A percentile compares a stretch with the other conserved stretches of the same genome.
Conservation (phyloP, 1,140 invertebrate genomes). For the Danaus plexippus region DNA sequence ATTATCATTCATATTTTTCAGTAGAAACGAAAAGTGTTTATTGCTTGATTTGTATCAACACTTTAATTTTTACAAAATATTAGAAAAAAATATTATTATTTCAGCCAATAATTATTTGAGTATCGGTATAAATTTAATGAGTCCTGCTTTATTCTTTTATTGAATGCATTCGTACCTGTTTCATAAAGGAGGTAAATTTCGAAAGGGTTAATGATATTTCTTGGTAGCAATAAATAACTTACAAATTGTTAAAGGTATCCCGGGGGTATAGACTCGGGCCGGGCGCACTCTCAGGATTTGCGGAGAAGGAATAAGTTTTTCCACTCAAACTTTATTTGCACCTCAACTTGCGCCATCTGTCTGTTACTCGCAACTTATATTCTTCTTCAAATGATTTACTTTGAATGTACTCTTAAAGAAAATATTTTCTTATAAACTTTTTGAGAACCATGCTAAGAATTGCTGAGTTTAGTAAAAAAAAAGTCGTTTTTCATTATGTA, state of each 20-base stretch:
- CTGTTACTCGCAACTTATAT: constrained; percentile 66
- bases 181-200: constrained; percentile 43
- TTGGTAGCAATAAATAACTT: constrained; percentile 64
- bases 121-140: no score
- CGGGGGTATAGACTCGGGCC: constrained; percentile 46
- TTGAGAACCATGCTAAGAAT: constrained; percentile 35
- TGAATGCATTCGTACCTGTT: constrained; percentile 26
- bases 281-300: constrained; percentile 47
- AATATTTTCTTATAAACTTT: constrained; percentile 65
- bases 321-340: constrained; percentile 70
- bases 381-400: constrained; percentile 69
- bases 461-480: no score
- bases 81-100: no score
- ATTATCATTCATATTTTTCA: no score
- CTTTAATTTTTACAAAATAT: no score
- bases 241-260: constrained; percentile 66
- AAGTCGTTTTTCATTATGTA: neutral
- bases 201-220: constrained; percentile 66
- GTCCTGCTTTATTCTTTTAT: constrained; percentile 8
- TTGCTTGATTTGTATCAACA: no score
- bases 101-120: no score
- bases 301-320: constrained; percentile 63
- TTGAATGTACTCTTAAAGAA: constrained; percentile 58
- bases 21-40: no score
- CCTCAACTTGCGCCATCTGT: constrained; percentile 66